A percentile compares a stretch with the other conserved stretches of the same genome.
Conservation (phyloP, 2,888 invertebrate genomes). For the Agonum fuliginosum region DNA sequence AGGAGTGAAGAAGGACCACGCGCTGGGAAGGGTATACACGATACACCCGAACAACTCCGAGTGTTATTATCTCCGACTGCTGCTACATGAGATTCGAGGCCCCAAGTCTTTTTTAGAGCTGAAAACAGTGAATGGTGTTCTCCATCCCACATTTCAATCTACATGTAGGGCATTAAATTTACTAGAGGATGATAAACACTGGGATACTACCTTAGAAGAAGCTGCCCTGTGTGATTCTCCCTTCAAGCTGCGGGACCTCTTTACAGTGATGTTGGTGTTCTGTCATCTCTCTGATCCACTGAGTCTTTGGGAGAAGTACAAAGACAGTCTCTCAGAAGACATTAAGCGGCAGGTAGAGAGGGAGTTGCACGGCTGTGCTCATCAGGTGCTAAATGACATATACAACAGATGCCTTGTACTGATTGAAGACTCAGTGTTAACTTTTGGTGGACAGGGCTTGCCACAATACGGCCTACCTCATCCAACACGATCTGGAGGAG, state of each 20-base stretch:
- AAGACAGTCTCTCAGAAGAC: slow-evolving; percentile 64
- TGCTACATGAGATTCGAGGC: slow-evolving; percentile 65
- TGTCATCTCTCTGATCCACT: slow-evolving; percentile 63
- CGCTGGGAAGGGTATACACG: slow-evolving; percentile 61
- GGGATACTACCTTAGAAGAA: slow-evolving; percentile 63
- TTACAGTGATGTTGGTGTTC: slow-evolving; percentile 64
- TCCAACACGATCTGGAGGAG: neutral
- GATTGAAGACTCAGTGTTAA: too few relatives aligned
- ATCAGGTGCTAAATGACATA: neutral
- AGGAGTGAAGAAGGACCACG: slow-evolving; percentile 35
- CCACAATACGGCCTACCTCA: neutral
- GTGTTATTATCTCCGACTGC: slow-evolving; percentile 61
- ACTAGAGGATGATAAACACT: slow-evolving; percentile 64
- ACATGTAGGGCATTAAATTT: slow-evolving; percentile 60
- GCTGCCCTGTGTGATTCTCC: slow-evolving; percentile 51
- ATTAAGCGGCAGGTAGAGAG: slow-evolving; percentile 57
- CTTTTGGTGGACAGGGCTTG: too few relatives aligned
- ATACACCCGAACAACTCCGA: slow-evolving; percentile 59
- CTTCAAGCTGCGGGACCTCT: slow-evolving; percentile 62
- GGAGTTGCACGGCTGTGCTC: neutral
- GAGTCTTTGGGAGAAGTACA: slow-evolving; percentile 64
- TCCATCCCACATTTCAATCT: slow-evolving; percentile 25
- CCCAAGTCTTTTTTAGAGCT: slow-evolving; percentile 65
- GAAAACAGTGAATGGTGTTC: slow-evolving; percentile 33
- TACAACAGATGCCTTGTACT: too few relatives aligned